These are phyloP conservation scores for Pseudorectes ferrugineus DNA, from an alignment of 2,113 vertebrate species.

Conservation along the genomic window DNA sequence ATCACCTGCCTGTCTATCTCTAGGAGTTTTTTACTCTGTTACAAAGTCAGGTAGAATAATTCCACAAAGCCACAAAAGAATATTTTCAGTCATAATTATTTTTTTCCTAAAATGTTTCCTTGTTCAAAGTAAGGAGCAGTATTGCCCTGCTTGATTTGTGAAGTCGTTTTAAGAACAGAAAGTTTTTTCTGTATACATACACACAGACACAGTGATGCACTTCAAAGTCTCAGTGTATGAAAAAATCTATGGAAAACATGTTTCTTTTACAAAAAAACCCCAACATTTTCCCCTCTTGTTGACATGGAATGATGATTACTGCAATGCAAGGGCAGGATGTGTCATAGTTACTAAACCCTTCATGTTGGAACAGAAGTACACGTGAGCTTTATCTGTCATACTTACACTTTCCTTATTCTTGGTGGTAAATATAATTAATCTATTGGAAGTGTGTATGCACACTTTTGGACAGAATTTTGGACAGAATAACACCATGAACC, in stretches of 20 bases:
- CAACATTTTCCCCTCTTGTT: not conserved
- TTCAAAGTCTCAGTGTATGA: not conserved
- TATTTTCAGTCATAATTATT: not conserved
- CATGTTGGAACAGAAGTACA: not conserved
- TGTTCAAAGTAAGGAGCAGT: not conserved
- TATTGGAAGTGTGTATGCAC: not conserved
- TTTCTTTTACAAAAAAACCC: not conserved
- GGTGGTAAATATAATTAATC: not conserved
- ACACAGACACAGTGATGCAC: not conserved
- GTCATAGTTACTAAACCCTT: not conserved
- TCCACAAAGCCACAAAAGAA: not conserved
- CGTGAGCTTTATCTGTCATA: not conserved
- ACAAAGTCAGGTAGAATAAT: not conserved
- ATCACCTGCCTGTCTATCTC: not conserved
- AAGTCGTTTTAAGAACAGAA: not conserved
- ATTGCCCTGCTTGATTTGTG: not conserved
- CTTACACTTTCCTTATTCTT: not conserved
- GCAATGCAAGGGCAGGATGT: not conserved
- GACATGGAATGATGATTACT: not conserved
- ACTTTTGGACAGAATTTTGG: not conserved
- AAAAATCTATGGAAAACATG: not conserved
- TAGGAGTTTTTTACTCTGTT: not conserved
- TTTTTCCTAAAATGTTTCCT: not conserved
- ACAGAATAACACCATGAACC: not conserved
- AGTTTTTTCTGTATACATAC: not conserved